Percentiles rank a stretch among this genome's conserved stretches.
Evolutionary conservation across 2,113 vertebrate genomes (phyloP).

Genomic region (Burhinus oedicnemus): DNA sequence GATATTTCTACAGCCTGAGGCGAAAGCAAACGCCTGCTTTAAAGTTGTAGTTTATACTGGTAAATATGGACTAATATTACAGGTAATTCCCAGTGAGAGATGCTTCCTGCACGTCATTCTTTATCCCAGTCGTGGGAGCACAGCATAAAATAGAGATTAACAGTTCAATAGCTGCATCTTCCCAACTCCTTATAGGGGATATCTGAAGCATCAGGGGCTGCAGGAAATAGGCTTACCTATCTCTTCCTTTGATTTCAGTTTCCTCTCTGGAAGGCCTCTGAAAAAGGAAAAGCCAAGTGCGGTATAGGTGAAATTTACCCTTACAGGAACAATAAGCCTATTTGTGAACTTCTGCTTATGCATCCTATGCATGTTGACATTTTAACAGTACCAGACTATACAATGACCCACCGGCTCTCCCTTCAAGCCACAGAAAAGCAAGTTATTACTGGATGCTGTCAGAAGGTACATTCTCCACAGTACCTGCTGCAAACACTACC

Average conservation of each 20-base stretch:
- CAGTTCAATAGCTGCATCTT: not conserved
- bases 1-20: not conserved
- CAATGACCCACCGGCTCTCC: not conserved
- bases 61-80: not conserved
- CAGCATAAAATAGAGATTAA: not conserved
- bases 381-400: not conserved
- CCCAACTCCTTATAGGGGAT: accelerated
- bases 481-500: not conserved
- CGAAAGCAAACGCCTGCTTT: not conserved
- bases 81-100: not conserved
- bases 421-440: not conserved
- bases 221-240: not conserved
- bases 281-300: not conserved
- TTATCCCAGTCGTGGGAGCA: not conserved
- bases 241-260: not conserved
- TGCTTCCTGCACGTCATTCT: not conserved
- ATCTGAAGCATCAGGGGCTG: not conserved
- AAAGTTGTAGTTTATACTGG: not conserved
- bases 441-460: accelerated
- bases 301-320: not conserved
- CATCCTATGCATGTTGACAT: not conserved
- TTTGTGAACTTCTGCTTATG: not conserved
- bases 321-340: not conserved
- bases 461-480: not conserved
- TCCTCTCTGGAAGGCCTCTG: not conserved